These are phyloP conservation scores for Anas platyrhynchos DNA, from an alignment of 2,113 vertebrate genomes.

Conservation along the genomic window DNA sequence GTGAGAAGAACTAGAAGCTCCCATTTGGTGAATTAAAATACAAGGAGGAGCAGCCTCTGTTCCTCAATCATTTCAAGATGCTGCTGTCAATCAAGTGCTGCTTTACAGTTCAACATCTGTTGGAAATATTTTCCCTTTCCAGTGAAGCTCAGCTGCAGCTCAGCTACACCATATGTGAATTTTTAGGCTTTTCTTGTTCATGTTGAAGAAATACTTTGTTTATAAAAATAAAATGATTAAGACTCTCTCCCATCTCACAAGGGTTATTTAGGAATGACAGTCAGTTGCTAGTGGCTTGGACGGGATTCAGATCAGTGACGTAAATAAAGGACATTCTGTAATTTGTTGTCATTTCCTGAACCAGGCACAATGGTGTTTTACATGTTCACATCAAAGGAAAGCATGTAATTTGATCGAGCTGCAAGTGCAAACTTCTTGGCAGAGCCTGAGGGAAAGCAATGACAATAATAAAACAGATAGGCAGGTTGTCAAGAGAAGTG, in stretches of 20 bases:
- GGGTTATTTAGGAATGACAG: conserved; percentile 16
- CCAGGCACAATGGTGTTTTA: conserved; percentile 32
- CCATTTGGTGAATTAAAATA: not conserved
- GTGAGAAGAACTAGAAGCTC: not conserved
- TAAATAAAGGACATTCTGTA: not conserved
- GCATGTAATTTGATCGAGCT: conserved; percentile 58
- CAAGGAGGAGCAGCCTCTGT: not conserved
- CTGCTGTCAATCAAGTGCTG: not conserved
- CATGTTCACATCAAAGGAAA: conserved; percentile 48
- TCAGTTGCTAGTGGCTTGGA: conserved; percentile 10
- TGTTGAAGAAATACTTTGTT: not conserved
- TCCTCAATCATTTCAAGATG: not conserved
- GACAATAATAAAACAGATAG: conserved; percentile 26
- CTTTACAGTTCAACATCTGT: not conserved
- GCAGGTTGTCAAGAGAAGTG: conserved; percentile 22
- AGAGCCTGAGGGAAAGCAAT: conserved; percentile 28
- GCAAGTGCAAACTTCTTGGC: conserved; percentile 38
- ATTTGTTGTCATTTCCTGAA: conserved; percentile 9
- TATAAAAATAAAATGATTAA: conserved; percentile 8
- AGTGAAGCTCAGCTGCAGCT: conserved; percentile 12
- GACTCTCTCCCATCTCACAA: not conserved
- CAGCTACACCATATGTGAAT: not conserved
- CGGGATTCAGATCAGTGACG: conserved; percentile 21
- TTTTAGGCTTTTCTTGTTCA: conserved; percentile 6
- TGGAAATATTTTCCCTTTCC: conserved; percentile 14